Evolutionary conservation across 2,797 vertebrate species (phyloP).

Genomic region (Esox lucius): DNA sequence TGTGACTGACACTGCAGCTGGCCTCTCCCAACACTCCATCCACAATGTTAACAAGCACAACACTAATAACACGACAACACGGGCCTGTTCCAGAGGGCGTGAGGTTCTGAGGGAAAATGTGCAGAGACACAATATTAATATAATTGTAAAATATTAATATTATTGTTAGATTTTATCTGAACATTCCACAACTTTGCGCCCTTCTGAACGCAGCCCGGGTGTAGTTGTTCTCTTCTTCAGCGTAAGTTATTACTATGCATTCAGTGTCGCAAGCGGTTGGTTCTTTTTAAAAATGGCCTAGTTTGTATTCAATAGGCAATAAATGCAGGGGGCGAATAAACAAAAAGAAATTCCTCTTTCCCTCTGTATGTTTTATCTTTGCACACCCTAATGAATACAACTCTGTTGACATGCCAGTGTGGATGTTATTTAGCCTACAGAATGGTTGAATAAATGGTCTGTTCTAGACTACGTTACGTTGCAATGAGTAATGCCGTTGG

Average conservation of each 20-base stretch:
- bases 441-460: slow-evolving; percentile 45
- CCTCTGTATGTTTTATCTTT: not conserved
- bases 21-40: slow-evolving; percentile 37
- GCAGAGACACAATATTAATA: not conserved
- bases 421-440: not conserved
- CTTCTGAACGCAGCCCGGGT: no score
- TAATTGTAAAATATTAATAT: no score
- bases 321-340: not conserved
- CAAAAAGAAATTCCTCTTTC: not conserved
- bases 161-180: no score
- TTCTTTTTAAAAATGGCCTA: no score
- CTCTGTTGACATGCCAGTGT: not conserved
- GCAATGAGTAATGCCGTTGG: not conserved
- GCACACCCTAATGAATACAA: not conserved
- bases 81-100: not conserved
- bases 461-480: slow-evolving; percentile 58
- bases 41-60: slow-evolving; percentile 76
- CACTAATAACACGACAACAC: slow-evolving; percentile 54
- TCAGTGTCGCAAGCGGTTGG: no score
- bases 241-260: no score
- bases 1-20: slow-evolving; percentile 20
- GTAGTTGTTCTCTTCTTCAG: no score
- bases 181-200: no score
- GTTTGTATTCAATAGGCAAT: not conserved
- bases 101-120: not conserved